A percentile compares a stretch with the other conserved stretches of the same genome.
Evolutionary conservation across 1,140 invertebrate genomes (phyloP).

Genomic region (Physella acuta): DNA sequence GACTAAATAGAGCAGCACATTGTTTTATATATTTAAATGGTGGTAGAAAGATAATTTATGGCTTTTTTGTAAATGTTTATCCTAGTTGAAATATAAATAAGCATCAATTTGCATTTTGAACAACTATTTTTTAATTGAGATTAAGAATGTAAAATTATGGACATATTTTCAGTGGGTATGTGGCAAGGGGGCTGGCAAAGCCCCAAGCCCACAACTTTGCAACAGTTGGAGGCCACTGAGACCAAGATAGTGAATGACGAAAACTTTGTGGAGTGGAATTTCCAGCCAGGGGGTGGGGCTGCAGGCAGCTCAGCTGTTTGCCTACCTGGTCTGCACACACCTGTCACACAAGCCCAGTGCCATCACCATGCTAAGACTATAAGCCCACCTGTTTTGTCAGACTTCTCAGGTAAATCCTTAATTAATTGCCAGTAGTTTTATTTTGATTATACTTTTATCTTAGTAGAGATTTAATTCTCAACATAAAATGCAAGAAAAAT

Average conservation of each 20-base stretch:
- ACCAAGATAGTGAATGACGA: constrained; percentile 10
- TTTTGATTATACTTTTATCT: too few species aligned
- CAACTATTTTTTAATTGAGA: too few species aligned
- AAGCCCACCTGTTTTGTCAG: constrained; percentile 24
- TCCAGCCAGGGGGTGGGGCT: not conserved
- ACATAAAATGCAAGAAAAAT: too few species aligned
- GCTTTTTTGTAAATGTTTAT: too few species aligned
- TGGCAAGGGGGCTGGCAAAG: not conserved
- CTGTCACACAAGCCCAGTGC: constrained; percentile 7
- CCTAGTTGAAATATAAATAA: too few species aligned
- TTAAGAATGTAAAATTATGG: not conserved
- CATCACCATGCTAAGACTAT: constrained; percentile 6
- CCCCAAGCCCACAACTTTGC: not conserved
- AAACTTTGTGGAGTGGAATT: constrained; percentile 24
- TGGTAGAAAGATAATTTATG: too few species aligned
- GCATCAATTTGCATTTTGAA: too few species aligned
- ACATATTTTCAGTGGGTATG: constrained; percentile 10
- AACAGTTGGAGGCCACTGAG: not conserved
- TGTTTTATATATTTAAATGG: too few species aligned
- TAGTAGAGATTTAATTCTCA: too few species aligned
- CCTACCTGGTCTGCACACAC: constrained; percentile 15
- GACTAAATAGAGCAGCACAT: too few species aligned
- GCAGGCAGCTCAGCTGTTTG: not conserved
- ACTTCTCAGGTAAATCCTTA: constrained; percentile 27
- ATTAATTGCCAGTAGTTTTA: too few species aligned